Evolutionary conservation across 2,888 invertebrate genomes (phyloP).

Genomic region (Andrena camellia): DNA sequence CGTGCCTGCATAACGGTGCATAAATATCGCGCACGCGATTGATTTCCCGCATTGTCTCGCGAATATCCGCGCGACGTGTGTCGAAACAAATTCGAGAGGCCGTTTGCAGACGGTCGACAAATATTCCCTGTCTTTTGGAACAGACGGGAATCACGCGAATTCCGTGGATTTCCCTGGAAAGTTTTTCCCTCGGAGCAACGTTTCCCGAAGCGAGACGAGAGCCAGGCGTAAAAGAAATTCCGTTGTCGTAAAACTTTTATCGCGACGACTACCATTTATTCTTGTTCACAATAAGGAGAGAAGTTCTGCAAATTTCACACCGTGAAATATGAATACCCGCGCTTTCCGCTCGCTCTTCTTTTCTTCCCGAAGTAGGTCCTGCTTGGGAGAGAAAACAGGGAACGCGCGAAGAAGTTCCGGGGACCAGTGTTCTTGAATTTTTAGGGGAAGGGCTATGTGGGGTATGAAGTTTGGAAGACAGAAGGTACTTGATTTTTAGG

Average conservation of each 20-base stretch:
- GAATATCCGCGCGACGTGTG: background rate
- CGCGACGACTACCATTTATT: slow-evolving; percentile 38
- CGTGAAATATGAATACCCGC: slow-evolving; percentile 21
- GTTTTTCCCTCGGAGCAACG: background rate
- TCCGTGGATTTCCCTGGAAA: background rate
- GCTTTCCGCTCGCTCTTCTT: background rate
- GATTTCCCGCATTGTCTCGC: background rate
- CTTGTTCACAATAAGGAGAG: slow-evolving; percentile 30
- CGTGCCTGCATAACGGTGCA: background rate
- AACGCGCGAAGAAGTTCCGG: background rate
- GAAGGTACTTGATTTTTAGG: too few relatives aligned
- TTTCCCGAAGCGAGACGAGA: background rate
- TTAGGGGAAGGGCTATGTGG: too few relatives aligned
- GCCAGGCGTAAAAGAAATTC: slow-evolving; percentile 5
- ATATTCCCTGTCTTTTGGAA: background rate
- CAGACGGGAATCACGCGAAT: background rate
- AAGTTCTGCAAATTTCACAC: slow-evolving; percentile 23
- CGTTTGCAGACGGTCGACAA: background rate
- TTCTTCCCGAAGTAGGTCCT: background rate
- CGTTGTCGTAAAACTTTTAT: slow-evolving; percentile 36
- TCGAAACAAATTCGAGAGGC: background rate
- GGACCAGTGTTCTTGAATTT: background rate
- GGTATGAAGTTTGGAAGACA: too few relatives aligned
- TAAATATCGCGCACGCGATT: slow-evolving; percentile 1
- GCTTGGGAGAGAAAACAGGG: background rate